Evolutionary conservation across 2,888 invertebrate genomes (phyloP).

Genomic region (Sepioteuthis lessoniana): DNA sequence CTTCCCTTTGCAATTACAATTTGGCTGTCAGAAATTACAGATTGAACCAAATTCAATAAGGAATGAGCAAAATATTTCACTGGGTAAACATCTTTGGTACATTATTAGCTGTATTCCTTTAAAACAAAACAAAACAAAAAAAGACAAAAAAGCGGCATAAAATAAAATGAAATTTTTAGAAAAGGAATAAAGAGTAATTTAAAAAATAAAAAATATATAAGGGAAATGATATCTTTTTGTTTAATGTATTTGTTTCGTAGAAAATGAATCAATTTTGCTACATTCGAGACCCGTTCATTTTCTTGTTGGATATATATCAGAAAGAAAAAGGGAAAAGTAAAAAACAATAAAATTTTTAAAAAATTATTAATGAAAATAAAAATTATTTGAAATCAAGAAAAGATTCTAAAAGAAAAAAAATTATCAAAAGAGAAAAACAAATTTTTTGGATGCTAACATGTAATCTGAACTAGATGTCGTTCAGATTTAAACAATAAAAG

Average conservation of each 20-base stretch:
- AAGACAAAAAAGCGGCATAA: not conserved
- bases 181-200: not conserved
- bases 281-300: not conserved
- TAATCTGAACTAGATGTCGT: conserved; percentile 1
- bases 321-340: no score
- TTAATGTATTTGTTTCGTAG: not conserved
- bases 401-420: not conserved
- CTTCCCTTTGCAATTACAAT: conserved; percentile 33
- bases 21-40: conserved; percentile 33
- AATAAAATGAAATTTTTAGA: not conserved
- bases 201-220: not conserved
- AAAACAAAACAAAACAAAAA: no score
- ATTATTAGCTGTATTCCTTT: not conserved
- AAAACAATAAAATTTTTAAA: not conserved
- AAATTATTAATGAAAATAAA: conserved; percentile 12
- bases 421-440: not conserved
- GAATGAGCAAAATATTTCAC: not conserved
- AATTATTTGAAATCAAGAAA: conserved; percentile 14
- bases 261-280: conserved; percentile 33
- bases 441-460: not conserved
- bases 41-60: not conserved
- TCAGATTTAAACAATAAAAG: not conserved
- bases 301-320: not conserved
- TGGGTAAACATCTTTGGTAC: not conserved
- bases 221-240: not conserved